Percentiles rank a stretch among this genome's conserved stretches.
Evolutionary conservation across 2,797 vertebrate species (phyloP).

Genomic region (Lithobates sylvaticus): DNA sequence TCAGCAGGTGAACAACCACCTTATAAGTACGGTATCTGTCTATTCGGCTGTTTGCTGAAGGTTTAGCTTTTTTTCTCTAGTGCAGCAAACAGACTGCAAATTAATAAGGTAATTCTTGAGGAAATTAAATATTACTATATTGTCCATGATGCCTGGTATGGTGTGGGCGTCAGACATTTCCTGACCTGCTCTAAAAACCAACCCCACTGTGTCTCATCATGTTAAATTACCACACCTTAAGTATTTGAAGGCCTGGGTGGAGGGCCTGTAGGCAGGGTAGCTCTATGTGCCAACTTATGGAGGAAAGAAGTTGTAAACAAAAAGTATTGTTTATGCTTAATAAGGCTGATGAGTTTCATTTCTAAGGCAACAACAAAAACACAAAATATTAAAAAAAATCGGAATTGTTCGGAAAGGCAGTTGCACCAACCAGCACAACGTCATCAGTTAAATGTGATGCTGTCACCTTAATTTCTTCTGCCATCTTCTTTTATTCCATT

Average conservation of each 20-base stretch:
- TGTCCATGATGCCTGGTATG: neutral
- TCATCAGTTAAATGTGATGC: neutral
- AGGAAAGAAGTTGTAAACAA: slow-evolving; percentile 30
- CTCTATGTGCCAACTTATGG: slow-evolving; percentile 49
- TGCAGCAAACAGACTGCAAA: neutral
- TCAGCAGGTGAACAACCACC: too few species aligned
- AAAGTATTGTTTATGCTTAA: slow-evolving; percentile 22
- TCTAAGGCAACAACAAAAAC: slow-evolving; percentile 5
- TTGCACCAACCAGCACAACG: neutral
- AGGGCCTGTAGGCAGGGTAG: slow-evolving; percentile 51
- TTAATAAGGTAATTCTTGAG: neutral
- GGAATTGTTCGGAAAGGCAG: neutral
- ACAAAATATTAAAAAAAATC: neutral
- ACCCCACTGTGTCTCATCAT: slow-evolving; percentile 38
- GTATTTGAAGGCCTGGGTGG: slow-evolving; percentile 54
- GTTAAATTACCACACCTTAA: slow-evolving; percentile 55
- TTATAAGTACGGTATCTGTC: neutral
- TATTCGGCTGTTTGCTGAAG: neutral
- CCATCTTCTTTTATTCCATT: too few species aligned
- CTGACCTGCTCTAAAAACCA: slow-evolving; percentile 35
- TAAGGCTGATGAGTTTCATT: slow-evolving; percentile 17
- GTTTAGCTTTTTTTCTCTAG: neutral
- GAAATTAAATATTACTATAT: neutral
- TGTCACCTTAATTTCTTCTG: neutral
- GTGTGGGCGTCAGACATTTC: slow-evolving; percentile 35